phyloP scores from a whole-genome alignment of 2,797 vertebrate species.

The Salarias fasciatus region DNA sequence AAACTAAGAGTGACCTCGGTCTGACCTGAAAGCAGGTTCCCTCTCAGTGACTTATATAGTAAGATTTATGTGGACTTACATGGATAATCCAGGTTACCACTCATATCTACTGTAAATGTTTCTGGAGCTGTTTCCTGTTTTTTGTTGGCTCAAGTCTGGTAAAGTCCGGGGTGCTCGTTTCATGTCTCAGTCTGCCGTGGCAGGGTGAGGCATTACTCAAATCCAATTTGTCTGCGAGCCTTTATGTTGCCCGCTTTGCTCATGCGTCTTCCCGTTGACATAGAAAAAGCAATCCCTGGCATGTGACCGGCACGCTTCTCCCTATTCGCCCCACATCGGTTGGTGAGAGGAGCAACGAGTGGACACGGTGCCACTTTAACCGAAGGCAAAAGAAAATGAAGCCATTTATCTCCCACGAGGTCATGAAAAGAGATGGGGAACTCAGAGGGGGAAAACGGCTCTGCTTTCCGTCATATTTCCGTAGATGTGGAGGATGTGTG shows the following conservation, averaged over 20 bases:
- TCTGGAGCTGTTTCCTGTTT: conserved; percentile 57
- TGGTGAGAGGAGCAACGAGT: conserved; percentile 54
- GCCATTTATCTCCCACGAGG: conserved; percentile 76
- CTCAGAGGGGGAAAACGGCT: conserved; percentile 50
- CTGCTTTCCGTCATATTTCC: conserved; percentile 51
- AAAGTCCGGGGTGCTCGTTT: conserved; percentile 62
- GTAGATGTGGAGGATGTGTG: conserved; percentile 41
- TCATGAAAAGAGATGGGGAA: conserved; percentile 66
- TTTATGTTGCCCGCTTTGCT: conserved; percentile 65
- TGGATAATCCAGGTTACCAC: too few relatives aligned
- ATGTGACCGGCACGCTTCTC: conserved; percentile 55
- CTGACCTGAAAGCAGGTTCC: too few relatives aligned
- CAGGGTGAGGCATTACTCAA: conserved; percentile 77
- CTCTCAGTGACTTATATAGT: too few relatives aligned
- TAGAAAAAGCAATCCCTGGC: conserved; percentile 63
- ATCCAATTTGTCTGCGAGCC: conserved; percentile 74
- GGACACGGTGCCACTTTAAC: conserved; percentile 74
- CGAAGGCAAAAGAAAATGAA: conserved; percentile 80
- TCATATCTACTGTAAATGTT: too few relatives aligned
- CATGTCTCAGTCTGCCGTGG: conserved; percentile 60
- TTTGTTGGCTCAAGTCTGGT: conserved; percentile 44
- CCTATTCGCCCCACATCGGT: conserved; percentile 58
- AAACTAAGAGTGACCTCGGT: too few relatives aligned
- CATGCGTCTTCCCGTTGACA: conserved; percentile 71
- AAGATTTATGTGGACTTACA: too few relatives aligned